Base-by-base conservation (phyloP, 2,888 invertebrate species). In the Ochropacha duplaris region DNA sequence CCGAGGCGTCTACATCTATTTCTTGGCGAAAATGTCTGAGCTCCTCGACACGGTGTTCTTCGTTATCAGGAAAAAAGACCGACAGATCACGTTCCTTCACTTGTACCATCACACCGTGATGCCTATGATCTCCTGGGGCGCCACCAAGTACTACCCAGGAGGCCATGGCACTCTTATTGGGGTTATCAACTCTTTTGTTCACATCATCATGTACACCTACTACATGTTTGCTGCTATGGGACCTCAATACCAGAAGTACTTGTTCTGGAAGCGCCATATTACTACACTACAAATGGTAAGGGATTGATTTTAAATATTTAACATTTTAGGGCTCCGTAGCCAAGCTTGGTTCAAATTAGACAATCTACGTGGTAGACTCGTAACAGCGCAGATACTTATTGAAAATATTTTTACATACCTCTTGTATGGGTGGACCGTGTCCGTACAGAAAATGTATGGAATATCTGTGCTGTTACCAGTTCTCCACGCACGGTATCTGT, bases 61-160 rank as follows among this genome's bases (percentile, higher is more conserved):
- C 88, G 97, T 98, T 19, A 93, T 98, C 74, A 94, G 98, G 56
- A 99, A 99, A 92, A 98, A 98, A 78, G 95, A 97, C 66, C 94
- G 95, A 8, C 98, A 99, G 89, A 95, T 98, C 55, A 96, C 97
- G 0, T 97, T 97, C 83, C 94, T 99, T 56, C 98, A 99, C 79
- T 94, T 98, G 74, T 98, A 98, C 80, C 99, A 99, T 84, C 98
- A 99, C 81, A 97, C 98, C 0, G 96, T 98, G 50, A 99, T 99
- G 98, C 98, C 98, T 1, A 94, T 98, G 94, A 96, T 97, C 74
- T 97, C 97, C 56, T 99, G 98, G 98, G 97, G 97, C 51, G 96
- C 96, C 14, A 96, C 97, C 14, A 98, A 98, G 86, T 98, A 97
- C 83, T 96, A 94, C 78, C 94, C 95, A 58, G 97, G 97, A 55